Conservation (phyloP, 2,113 vertebrate species). For the Engystomops pustulosus region DNA sequence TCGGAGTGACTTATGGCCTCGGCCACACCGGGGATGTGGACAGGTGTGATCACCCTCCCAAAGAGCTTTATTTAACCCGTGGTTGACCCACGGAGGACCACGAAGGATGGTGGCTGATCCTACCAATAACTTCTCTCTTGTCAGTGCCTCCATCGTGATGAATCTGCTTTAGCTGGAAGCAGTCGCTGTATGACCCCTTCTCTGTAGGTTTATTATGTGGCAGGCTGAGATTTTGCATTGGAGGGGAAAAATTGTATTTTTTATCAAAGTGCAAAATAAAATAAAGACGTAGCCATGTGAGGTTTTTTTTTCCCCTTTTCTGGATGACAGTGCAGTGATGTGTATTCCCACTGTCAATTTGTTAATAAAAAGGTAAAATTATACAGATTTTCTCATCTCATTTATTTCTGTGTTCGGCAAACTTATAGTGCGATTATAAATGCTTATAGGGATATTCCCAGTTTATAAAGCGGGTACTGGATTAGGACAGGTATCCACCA, state of each 20-base stretch:
- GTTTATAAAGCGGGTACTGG: too few relatives aligned
- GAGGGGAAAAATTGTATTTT: conserved; percentile 16
- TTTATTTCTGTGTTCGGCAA: background rate
- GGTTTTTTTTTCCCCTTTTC: conserved; percentile 15
- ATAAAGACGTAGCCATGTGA: conserved; percentile 53
- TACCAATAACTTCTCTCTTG: background rate
- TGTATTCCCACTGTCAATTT: conserved; percentile 24
- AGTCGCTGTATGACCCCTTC: background rate
- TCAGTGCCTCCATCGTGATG: background rate
- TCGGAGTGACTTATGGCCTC: background rate
- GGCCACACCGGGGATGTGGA: too few relatives aligned
- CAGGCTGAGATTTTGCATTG: background rate
- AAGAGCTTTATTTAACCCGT: background rate
- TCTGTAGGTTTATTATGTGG: conserved; percentile 14
- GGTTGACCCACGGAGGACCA: background rate
- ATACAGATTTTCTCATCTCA: background rate
- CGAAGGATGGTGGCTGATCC: background rate
- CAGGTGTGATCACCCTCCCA: background rate
- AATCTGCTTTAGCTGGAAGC: conserved; percentile 1
- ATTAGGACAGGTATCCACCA: too few relatives aligned
- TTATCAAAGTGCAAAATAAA: conserved; percentile 47
- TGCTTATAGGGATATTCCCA: too few relatives aligned
- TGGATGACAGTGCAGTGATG: conserved; percentile 15
- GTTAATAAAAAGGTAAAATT: conserved; percentile 22
- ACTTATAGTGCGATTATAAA: background rate